Evolutionary conservation across 2,888 invertebrate genomes (phyloP).

Genomic region (Netelia melanura): DNA sequence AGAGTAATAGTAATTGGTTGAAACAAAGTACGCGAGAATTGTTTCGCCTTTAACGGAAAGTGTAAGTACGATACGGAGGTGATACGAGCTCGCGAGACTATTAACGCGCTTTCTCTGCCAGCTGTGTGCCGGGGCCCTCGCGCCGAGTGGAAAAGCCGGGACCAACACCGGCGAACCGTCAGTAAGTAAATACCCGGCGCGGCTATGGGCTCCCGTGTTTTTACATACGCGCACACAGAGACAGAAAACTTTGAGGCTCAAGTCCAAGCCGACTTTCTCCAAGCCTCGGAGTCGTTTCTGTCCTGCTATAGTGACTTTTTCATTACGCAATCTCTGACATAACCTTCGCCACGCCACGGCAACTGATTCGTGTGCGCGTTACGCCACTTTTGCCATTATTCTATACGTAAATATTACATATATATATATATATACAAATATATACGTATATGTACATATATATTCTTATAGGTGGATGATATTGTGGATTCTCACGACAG

Average conservation of each 20-base stretch:
- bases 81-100: slow-evolving; percentile 45
- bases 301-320: slow-evolving; percentile 70
- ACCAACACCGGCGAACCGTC: slow-evolving; percentile 41
- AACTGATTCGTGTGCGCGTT: slow-evolving; percentile 74
- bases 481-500: slow-evolving; percentile 3
- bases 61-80: slow-evolving; percentile 9
- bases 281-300: slow-evolving; percentile 70
- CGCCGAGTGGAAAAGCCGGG: slow-evolving; percentile 50
- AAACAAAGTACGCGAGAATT: slow-evolving; percentile 16
- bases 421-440: slow-evolving; percentile 15
- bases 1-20: slow-evolving; percentile 19
- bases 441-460: background rate
- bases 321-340: slow-evolving; percentile 84
- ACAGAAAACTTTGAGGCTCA: slow-evolving; percentile 65
- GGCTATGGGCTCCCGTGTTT: slow-evolving; percentile 47
- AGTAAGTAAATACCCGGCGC: slow-evolving; percentile 2
- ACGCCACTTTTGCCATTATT: slow-evolving; percentile 78
- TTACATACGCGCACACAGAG: slow-evolving; percentile 14
- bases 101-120: slow-evolving; percentile 63
- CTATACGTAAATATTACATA: slow-evolving; percentile 26
- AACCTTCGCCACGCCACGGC: slow-evolving; percentile 83
- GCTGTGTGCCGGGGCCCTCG: slow-evolving; percentile 28
- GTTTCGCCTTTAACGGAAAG: background rate
- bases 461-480: slow-evolving; percentile 30
- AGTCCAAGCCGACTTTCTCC: slow-evolving; percentile 74